phyloP scores from a whole-genome alignment of 2,888 invertebrate species.

The Chelonus formosanus region DNA sequence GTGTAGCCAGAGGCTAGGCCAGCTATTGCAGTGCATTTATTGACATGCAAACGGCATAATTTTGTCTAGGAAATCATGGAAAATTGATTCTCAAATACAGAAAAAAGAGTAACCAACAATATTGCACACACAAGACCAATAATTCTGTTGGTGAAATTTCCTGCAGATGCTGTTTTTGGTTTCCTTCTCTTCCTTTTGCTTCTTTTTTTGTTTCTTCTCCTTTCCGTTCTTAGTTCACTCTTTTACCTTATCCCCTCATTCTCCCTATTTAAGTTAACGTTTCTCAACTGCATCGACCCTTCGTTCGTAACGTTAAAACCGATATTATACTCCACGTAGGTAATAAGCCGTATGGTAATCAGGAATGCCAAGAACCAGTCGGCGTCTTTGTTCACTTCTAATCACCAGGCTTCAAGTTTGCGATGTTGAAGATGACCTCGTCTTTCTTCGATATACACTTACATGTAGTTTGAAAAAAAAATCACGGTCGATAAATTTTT shows the following conservation, averaged over 20 bases:
- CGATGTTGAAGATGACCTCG: constrained; percentile 15
- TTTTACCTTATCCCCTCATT: background rate
- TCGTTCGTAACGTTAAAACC: constrained; percentile 37
- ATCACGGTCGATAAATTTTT: background rate
- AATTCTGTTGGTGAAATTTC: constrained; percentile 23
- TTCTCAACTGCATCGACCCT: background rate
- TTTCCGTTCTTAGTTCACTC: constrained; percentile 1
- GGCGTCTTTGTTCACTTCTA: constrained; percentile 49
- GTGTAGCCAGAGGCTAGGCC: too few species aligned
- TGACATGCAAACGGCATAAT: too few species aligned
- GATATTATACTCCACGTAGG: constrained; percentile 48
- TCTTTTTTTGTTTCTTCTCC: constrained; percentile 26
- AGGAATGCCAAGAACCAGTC: constrained; percentile 45
- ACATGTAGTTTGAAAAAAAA: background rate
- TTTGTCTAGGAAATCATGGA: too few species aligned
- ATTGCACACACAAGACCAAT: too few species aligned
- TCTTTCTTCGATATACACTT: constrained; percentile 6
- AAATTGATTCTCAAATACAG: too few species aligned
- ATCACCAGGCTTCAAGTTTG: constrained; percentile 37
- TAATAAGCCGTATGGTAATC: constrained; percentile 54
- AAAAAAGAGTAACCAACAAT: background rate
- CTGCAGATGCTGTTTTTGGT: background rate
- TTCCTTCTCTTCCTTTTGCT: constrained; percentile 25
- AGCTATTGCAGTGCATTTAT: too few species aligned
- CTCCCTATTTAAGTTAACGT: constrained; percentile 3